phyloP scores from a whole-genome alignment of 2,888 invertebrate species.

The Pimpla rufipes region DNA sequence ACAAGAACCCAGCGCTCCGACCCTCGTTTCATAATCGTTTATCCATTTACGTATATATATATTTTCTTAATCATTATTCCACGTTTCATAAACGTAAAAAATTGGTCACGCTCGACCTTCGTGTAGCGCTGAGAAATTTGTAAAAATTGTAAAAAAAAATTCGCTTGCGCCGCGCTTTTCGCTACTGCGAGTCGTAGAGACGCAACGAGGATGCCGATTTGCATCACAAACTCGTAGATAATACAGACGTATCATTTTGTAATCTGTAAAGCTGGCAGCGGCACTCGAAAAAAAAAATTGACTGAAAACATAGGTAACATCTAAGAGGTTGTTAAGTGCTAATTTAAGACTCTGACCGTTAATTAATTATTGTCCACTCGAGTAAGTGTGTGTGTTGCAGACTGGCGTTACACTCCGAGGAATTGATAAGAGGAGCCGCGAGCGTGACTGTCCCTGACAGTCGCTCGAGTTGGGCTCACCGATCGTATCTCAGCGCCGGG shows the following conservation, averaged over 20 bases:
- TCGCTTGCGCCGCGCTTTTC: neutral
- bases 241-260: neutral
- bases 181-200: neutral
- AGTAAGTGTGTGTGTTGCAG: neutral
- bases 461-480: neutral
- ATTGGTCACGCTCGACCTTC: neutral
- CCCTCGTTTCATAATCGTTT: conserved; percentile 4
- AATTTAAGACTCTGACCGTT: neutral
- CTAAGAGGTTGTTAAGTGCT: too few species aligned
- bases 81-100: neutral
- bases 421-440: conserved; percentile 5
- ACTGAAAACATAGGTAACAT: too few species aligned
- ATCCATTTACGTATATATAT: neutral
- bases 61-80: neutral
- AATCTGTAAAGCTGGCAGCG: too few species aligned
- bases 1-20: neutral
- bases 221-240: neutral
- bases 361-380: neutral
- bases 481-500: conserved; percentile 13
- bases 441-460: neutral
- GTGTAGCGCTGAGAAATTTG: neutral
- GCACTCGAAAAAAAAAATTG: neutral
- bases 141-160: neutral
- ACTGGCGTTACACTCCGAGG: neutral
- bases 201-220: neutral